Percentiles rank a stretch among this genome's conserved stretches.
phyloP scores from a whole-genome alignment of 2,888 invertebrate genomes.

The Agrypnus murinus region DNA sequence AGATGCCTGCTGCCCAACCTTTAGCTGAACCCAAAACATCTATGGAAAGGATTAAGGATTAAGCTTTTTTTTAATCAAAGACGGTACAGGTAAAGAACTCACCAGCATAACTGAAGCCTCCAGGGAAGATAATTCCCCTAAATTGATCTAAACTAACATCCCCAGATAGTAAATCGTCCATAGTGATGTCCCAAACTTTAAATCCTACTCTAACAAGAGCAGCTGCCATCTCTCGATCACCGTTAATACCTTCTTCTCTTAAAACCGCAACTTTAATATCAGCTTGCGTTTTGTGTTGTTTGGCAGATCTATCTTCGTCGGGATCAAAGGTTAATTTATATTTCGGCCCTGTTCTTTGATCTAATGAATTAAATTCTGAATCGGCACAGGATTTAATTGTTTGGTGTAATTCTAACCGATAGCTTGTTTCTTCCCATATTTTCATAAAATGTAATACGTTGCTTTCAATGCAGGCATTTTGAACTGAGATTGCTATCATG shows the following conservation, averaged over 20 bases:
- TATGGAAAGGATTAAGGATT: conserved; percentile 62
- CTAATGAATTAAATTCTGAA: conserved; percentile 84
- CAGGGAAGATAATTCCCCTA: conserved; percentile 94
- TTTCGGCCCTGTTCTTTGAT: conserved; percentile 80
- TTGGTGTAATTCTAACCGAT: conserved; percentile 89
- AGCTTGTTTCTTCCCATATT: conserved; percentile 98
- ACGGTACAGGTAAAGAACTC: conserved; percentile 50
- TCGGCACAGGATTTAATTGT: conserved; percentile 85
- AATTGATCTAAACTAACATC: conserved; percentile 85
- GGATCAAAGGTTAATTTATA: conserved; percentile 85
- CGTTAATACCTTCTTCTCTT: conserved; percentile 97
- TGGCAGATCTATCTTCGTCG: conserved; percentile 71
- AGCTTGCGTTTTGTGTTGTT: conserved; percentile 3
- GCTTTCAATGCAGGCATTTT: conserved; percentile 77
- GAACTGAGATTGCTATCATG: conserved; percentile 76
- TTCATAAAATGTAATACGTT: conserved; percentile 81
- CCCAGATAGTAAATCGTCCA: conserved; percentile 89
- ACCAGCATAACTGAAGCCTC: conserved; percentile 99
- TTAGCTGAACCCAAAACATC: conserved; percentile 97
- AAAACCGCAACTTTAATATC: conserved; percentile 86
- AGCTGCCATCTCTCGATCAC: conserved; percentile 98
- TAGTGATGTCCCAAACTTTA: conserved; percentile 94
- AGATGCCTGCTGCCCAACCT: conserved; percentile 96
- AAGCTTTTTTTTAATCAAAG: conserved; percentile 12
- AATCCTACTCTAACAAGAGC: conserved; percentile 90